Evolutionary conservation across 2,797 vertebrate genomes (phyloP).

Genomic region (Bucorvus abyssinicus): DNA sequence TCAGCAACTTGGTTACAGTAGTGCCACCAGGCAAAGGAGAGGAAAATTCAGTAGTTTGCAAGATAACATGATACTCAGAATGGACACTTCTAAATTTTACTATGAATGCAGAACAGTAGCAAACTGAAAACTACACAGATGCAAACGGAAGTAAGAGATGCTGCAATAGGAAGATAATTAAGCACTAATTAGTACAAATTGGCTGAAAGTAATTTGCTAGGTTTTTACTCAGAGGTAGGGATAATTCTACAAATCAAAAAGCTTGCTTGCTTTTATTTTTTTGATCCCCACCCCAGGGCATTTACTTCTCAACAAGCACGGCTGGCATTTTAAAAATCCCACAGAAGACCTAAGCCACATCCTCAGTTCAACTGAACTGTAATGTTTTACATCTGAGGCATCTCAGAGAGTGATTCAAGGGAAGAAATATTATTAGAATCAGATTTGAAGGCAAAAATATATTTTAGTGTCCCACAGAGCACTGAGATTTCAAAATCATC

Average conservation of each 20-base stretch:
- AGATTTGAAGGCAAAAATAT: not conserved
- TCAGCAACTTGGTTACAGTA: not conserved
- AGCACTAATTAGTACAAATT: not conserved
- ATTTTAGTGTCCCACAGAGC: not conserved
- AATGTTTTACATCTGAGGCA: not conserved
- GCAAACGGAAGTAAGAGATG: not conserved
- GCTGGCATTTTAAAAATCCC: not conserved
- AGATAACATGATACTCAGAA: not conserved
- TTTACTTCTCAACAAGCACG: not conserved
- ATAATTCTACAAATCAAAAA: not conserved
- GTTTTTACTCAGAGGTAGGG: not conserved
- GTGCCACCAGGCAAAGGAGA: not conserved
- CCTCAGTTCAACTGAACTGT: not conserved
- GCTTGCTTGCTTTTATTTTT: not conserved
- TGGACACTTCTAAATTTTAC: not conserved
- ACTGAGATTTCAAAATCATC: not conserved
- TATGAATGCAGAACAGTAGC: not conserved
- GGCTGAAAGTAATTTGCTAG: not conserved
- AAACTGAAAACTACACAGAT: not conserved
- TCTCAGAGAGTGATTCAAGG: not conserved
- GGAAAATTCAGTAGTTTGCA: not conserved
- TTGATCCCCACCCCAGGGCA: not conserved
- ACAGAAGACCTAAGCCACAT: not conserved
- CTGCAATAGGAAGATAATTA: not conserved
- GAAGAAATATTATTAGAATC: not conserved